Base-by-base conservation (phyloP, 2,888 invertebrate genomes). In the Melipona bicolor region DNA sequence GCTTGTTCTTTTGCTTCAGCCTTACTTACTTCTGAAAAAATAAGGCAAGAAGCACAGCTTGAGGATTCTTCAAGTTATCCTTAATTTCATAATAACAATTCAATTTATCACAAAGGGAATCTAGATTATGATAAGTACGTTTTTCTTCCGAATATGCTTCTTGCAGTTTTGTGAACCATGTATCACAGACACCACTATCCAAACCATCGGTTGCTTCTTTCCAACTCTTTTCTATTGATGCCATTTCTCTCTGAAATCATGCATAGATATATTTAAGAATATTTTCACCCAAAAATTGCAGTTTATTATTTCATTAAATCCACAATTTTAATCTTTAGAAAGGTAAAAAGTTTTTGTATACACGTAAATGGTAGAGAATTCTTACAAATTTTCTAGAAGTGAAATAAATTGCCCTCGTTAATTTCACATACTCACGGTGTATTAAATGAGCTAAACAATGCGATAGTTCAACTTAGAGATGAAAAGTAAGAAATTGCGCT, bases 11-110 rank as follows among this genome's bases (percentile, higher is more conserved):
- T 65, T 15, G 49, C 11, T 43, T 59, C 2, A 27, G 6, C 61
- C 50, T 49, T 43, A 94, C 95, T 94, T 93, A 96, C 96, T 96
- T 95, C 88, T 96, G 96, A 90, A 96, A 96, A 86, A 96, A 95
- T 77, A 96, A 92, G 0, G 96, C 95, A 75, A 95, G 93, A 15
- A 95, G 93, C 19, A 96, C 93, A 76, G 95, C 95, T 77, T 94
- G 93, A 6, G 95, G 93, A 84, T 94, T 94, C 86, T 94, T 94
- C 24, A 96, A 91, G 67, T 93, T 92, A 72, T 94, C 91, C 87
- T 94, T 95, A 78, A 95, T 93, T n/a, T 94, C 92, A 71, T 94
- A 88, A 84, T 94, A 95, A 80, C 95, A 94, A 71, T 92, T 88
- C 62, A 96, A 93, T 91, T 96, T 95, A 62, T 95, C 94, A 24